Conservation (phyloP, 2,113 vertebrate genomes). For the Baryphthengus martii region DNA sequence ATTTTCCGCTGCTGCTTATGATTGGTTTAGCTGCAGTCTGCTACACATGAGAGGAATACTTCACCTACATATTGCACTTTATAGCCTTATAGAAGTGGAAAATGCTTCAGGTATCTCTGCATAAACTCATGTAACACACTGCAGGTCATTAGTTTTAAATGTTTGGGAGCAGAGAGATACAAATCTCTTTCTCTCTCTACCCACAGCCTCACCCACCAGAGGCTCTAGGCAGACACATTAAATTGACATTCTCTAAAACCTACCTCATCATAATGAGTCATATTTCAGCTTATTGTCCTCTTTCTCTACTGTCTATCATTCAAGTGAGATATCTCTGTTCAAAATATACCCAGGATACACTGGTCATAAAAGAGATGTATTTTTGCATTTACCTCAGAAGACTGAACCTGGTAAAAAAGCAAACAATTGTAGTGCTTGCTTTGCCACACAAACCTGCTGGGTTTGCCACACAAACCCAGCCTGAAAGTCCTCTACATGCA, state of each 20-base stretch:
- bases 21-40: constrained; percentile 12
- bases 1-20: constrained; percentile 23
- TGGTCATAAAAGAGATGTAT: background rate
- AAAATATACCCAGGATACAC: background rate
- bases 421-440: background rate
- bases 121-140: background rate
- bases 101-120: background rate
- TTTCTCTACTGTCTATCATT: background rate
- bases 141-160: background rate
- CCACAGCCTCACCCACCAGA: background rate
- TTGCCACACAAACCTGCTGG: background rate
- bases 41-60: background rate
- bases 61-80: too few relatives aligned
- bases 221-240: background rate
- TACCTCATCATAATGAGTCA: background rate
- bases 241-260: background rate
- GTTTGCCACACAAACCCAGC: background rate
- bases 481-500: background rate
- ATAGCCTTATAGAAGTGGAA: background rate
- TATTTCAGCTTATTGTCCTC: background rate
- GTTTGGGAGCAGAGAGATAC: background rate
- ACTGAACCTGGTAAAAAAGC: background rate
- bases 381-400: background rate
- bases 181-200: background rate
- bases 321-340: background rate